Percentiles rank a stretch among this genome's conserved stretches.
These are phyloP conservation scores for Condylostylus longicornis DNA, from an alignment of 1,140 invertebrate species.

Conservation along the genomic window DNA sequence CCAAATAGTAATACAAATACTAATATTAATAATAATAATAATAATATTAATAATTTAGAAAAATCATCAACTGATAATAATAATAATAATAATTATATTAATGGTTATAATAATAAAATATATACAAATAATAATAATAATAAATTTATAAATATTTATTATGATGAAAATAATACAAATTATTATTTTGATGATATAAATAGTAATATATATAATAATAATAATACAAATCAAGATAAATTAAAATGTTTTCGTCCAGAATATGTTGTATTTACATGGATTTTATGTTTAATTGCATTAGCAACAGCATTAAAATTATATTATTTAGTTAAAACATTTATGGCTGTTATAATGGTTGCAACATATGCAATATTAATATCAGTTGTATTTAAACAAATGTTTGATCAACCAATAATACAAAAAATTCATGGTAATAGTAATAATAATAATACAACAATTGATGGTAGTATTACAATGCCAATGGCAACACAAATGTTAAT, in stretches of 20 bases:
- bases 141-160: no score
- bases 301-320: conserved; percentile 86
- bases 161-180: not conserved
- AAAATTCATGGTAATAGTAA: conserved; percentile 12
- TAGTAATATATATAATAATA: no score
- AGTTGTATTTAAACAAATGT: conserved; percentile 35
- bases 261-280: conserved; percentile 86
- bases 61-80: no score
- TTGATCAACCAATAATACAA: conserved; percentile 14
- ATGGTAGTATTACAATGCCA: conserved; percentile 41
- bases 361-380: conserved; percentile 56
- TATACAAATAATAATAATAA: no score
- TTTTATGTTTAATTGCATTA: conserved; percentile 76
- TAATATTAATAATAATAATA: no score
- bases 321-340: conserved; percentile 72
- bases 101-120: no score
- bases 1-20: no score
- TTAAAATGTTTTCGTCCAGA: conserved; percentile 55
- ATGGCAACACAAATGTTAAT: conserved; percentile 64
- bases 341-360: conserved; percentile 60
- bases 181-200: not conserved
- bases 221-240: conserved; percentile 1
- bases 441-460: conserved; percentile 15
- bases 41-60: no score
- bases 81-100: no score